A percentile compares a stretch with the other conserved stretches of the same genome.
These are phyloP conservation scores for Hymenopus coronatus DNA, from an alignment of 2,888 invertebrate species.

Conservation along the genomic window DNA sequence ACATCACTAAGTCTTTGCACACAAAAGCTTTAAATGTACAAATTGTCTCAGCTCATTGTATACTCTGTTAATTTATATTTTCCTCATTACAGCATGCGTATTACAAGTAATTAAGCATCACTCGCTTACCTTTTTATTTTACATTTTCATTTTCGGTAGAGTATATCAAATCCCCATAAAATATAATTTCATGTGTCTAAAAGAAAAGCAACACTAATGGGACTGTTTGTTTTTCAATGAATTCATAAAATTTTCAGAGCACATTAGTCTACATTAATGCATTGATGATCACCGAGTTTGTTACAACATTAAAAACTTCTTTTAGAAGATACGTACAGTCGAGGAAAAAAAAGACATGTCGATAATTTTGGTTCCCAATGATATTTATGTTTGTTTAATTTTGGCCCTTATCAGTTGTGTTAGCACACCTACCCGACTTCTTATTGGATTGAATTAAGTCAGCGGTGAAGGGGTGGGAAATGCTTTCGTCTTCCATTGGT, in stretches of 20 bases:
- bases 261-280: not conserved
- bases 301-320: too few relatives aligned
- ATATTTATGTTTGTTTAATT: too few relatives aligned
- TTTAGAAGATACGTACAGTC: too few relatives aligned
- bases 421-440: too few relatives aligned
- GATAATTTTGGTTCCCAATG: too few relatives aligned
- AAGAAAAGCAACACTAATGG: not conserved
- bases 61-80: not conserved
- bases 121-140: not conserved
- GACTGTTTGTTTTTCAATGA: not conserved
- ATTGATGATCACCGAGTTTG: not conserved
- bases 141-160: not conserved
- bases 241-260: not conserved
- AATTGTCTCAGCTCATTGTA: not conserved
- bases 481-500: too few relatives aligned
- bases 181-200: not conserved
- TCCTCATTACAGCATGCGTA: not conserved
- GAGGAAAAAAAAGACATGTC: too few relatives aligned
- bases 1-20: not conserved
- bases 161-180: not conserved
- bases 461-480: too few relatives aligned
- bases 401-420: too few relatives aligned
- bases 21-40: not conserved
- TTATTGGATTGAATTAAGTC: too few relatives aligned
- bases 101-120: not conserved